Evolutionary conservation across 2,113 vertebrate genomes (phyloP).

Genomic region (Ptyas mucosa): DNA sequence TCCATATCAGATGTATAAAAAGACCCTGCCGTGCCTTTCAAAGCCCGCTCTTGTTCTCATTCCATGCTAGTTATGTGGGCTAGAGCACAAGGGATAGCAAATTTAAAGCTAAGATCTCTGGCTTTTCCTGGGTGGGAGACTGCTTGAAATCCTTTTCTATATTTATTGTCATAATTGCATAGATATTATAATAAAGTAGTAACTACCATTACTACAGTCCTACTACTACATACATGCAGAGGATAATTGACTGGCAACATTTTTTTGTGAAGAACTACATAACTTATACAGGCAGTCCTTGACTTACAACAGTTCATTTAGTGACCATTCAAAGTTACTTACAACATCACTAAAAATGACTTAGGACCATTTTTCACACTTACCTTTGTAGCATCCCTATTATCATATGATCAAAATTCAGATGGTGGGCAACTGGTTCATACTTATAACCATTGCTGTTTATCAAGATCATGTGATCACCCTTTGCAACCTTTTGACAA

Average conservation of each 20-base stretch:
- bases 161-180: neutral
- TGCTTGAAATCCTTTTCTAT: neutral
- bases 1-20: neutral
- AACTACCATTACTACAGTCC: no score
- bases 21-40: neutral
- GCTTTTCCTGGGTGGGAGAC: neutral
- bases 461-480: neutral
- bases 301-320: neutral
- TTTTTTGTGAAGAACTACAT: neutral
- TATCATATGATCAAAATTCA: neutral
- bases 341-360: no score
- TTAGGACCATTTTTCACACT: neutral
- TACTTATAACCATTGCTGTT: neutral
- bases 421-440: neutral
- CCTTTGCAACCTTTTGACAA: neutral
- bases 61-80: neutral
- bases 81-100: neutral
- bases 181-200: no score
- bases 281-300: neutral
- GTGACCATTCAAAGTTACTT: neutral
- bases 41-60: neutral
- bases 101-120: neutral
- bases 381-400: neutral
- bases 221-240: neutral
- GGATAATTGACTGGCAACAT: neutral